Conservation (phyloP, 2,797 vertebrate genomes). For the Acanthurus lineatus region DNA sequence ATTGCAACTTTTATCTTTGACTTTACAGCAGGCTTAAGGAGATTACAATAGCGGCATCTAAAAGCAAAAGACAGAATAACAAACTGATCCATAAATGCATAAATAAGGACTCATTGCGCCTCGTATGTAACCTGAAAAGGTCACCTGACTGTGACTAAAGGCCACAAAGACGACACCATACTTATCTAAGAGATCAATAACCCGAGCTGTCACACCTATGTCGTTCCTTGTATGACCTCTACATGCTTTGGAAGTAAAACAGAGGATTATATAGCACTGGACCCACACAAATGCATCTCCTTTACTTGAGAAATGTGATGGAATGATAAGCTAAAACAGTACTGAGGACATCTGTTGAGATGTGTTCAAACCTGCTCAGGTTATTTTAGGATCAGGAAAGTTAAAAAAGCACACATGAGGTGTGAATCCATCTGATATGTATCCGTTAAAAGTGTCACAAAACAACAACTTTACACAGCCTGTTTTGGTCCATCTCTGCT, state of each 20-base stretch:
- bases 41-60: constrained; percentile 8
- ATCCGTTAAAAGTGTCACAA: constrained; percentile 60
- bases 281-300: constrained; percentile 34
- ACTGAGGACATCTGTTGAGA: constrained; percentile 24
- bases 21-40: neutral
- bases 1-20: neutral
- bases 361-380: constrained; percentile 38
- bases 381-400: constrained; percentile 29
- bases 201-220: constrained; percentile 25
- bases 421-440: constrained; percentile 32
- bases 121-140: neutral
- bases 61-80: neutral
- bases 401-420: constrained; percentile 48
- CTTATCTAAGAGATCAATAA: constrained; percentile 56
- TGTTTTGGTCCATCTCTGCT: constrained; percentile 31
- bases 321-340: constrained; percentile 49
- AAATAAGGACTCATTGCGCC: neutral
- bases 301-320: constrained; percentile 33
- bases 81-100: neutral
- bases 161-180: constrained; percentile 15
- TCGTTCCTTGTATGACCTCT: constrained; percentile 29
- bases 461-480: constrained; percentile 42
- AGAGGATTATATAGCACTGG: constrained; percentile 22
- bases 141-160: constrained; percentile 1
- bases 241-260: constrained; percentile 31